A percentile compares a stretch with the other conserved stretches of the same genome.
phyloP scores from a whole-genome alignment of 2,113 vertebrate species.

The Paratilapia polleni region DNA sequence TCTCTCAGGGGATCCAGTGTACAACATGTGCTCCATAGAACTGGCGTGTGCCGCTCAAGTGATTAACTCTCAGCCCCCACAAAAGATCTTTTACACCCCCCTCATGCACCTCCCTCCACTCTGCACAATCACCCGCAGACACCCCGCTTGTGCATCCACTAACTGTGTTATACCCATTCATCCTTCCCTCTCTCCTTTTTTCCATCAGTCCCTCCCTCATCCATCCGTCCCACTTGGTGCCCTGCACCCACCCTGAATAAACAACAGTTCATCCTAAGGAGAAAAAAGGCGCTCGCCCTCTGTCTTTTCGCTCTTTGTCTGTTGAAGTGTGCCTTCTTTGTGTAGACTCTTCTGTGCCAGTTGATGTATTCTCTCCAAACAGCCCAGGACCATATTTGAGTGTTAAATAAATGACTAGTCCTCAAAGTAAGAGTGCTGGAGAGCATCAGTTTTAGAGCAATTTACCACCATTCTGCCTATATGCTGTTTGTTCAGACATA shows the following conservation, averaged over 20 bases:
- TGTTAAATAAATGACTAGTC: slow-evolving; percentile 77
- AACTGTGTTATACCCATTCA: slow-evolving; percentile 73
- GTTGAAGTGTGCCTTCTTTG: slow-evolving; percentile 78
- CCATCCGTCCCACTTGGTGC: slow-evolving; percentile 60
- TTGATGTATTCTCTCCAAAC: slow-evolving; percentile 73
- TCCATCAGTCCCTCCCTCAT: slow-evolving; percentile 54
- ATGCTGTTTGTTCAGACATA: slow-evolving; percentile 45
- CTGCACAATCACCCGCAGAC: slow-evolving; percentile 54
- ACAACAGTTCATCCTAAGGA: slow-evolving; percentile 68
- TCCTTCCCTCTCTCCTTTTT: slow-evolving; percentile 29
- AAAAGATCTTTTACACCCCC: slow-evolving; percentile 73
- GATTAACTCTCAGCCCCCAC: slow-evolving; percentile 77
- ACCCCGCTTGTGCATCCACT: slow-evolving; percentile 68
- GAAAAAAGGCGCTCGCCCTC: slow-evolving; percentile 58
- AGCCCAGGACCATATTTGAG: slow-evolving; percentile 73
- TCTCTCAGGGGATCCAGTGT: slow-evolving; percentile 69
- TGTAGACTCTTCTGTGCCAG: slow-evolving; percentile 58
- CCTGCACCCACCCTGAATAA: slow-evolving; percentile 78
- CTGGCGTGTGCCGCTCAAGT: slow-evolving; percentile 79
- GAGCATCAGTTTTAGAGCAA: slow-evolving; percentile 64
- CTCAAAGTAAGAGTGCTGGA: slow-evolving; percentile 61
- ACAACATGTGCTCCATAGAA: slow-evolving; percentile 77
- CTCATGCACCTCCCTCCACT: slow-evolving; percentile 18
- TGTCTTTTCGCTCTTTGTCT: slow-evolving; percentile 74
- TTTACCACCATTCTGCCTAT: slow-evolving; percentile 57